Evolutionary conservation across 2,113 vertebrate genomes (phyloP).

Genomic region (Hippocampus comes): DNA sequence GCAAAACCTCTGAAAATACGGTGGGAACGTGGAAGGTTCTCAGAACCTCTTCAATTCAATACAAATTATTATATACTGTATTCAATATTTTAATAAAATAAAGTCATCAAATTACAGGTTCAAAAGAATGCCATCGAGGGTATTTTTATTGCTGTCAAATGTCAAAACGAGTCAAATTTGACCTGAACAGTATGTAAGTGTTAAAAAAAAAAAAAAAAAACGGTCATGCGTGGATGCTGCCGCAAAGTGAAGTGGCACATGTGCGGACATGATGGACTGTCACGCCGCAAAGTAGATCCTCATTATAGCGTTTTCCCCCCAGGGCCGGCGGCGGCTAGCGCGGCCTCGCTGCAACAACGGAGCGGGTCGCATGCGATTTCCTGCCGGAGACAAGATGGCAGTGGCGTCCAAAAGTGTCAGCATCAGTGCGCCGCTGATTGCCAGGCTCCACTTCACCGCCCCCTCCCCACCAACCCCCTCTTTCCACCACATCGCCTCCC

Average conservation of each 20-base stretch:
- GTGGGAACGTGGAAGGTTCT: no score
- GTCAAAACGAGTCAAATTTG: constrained; percentile 2
- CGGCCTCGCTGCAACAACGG: neutral
- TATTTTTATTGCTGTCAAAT: neutral
- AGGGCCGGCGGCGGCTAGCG: neutral
- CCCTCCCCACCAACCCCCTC: neutral
- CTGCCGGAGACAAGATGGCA: constrained; percentile 9
- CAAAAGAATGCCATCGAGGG: neutral
- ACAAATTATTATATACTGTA: no score
- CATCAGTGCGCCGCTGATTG: neutral
- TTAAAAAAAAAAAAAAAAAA: neutral
- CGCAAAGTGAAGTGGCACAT: constrained; percentile 3
- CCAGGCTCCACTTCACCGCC: neutral
- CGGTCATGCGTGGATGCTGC: neutral
- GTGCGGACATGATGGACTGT: constrained; percentile 5
- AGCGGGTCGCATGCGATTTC: constrained; percentile 3
- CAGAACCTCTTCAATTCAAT: no score
- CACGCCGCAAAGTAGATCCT: constrained; percentile 8
- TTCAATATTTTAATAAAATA: no score
- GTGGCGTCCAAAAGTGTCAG: constrained; percentile 6
- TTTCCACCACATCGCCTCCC: neutral
- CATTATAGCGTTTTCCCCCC: constrained; percentile 5
- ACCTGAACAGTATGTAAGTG: neutral
- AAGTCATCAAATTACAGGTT: neutral
- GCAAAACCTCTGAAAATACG: no score